Conservation (phyloP, 2,797 vertebrate genomes). For the Aulostomus chinensis region DNA sequence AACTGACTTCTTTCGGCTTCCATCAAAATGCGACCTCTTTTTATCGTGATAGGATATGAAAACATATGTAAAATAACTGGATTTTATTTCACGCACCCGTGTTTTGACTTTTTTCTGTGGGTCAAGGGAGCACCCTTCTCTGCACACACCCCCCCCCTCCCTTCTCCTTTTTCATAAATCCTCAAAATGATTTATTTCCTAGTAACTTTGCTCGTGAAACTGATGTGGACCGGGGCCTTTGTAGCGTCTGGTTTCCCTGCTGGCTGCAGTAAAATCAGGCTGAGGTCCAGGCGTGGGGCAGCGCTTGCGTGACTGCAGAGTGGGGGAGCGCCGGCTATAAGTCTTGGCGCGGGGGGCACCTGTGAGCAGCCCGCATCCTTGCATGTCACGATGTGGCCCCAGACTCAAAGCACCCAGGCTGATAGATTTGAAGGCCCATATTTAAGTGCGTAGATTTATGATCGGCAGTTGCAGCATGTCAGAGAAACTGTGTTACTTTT, state of each 20-base stretch:
- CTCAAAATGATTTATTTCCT: conserved; percentile 79
- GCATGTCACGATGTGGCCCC: conserved; percentile 53
- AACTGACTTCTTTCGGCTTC: no score
- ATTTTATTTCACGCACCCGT: no score
- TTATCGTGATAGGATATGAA: conserved; percentile 12
- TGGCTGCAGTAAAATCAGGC: conserved; percentile 74
- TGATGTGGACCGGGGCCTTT: conserved; percentile 72
- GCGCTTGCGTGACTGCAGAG: conserved; percentile 79
- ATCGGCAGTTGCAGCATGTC: conserved; percentile 34
- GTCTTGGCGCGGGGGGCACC: conserved; percentile 60
- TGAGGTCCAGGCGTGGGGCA: conserved; percentile 72
- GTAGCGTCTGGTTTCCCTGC: conserved; percentile 74
- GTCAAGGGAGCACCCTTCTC: conserved; percentile 24
- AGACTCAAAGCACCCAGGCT: conserved; percentile 41
- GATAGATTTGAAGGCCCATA: conserved; percentile 52
- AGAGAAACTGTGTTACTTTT: conserved; percentile 53
- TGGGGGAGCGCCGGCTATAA: conserved; percentile 41
- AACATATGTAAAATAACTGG: conserved; percentile 1
- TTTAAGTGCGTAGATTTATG: conserved; percentile 73
- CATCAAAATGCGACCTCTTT: conserved; percentile 11
- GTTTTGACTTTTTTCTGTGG: conserved; percentile 9
- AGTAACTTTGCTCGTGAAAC: conserved; percentile 75
- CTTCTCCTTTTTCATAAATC: conserved; percentile 55
- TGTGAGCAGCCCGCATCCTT: conserved; percentile 45
- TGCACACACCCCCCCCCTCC: conserved; percentile 12